A percentile compares a stretch with the other conserved stretches of the same genome.
These are phyloP conservation scores for Tiliqua scincoides DNA, from an alignment of 2,113 vertebrate species.

Conservation along the genomic window DNA sequence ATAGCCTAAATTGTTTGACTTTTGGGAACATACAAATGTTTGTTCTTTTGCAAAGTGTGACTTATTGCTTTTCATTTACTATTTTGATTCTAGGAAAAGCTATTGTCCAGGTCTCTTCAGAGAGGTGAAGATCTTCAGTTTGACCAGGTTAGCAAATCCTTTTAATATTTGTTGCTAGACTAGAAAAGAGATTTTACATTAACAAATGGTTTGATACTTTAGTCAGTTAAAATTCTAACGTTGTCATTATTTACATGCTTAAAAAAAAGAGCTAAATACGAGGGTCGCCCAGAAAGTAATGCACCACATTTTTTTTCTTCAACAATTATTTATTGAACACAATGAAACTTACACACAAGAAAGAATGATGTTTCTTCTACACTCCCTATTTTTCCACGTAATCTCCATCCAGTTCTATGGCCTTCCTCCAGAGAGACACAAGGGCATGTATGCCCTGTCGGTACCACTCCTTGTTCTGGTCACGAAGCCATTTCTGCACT, in stretches of 20 bases:
- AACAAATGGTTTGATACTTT: not conserved
- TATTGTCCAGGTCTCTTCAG: slow-evolving; percentile 95
- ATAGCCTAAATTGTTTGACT: not conserved
- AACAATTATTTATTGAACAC: no score
- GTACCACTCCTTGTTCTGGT: no score
- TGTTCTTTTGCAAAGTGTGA: not conserved
- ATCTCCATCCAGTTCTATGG: no score
- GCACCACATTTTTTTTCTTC: no score
- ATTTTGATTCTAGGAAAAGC: slow-evolving; percentile 86
- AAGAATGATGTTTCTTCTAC: no score
- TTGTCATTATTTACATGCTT: not conserved
- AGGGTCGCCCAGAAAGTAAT: no score
- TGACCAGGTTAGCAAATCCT: slow-evolving; percentile 90
- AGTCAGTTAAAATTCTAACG: not conserved
- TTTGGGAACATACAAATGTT: not conserved
- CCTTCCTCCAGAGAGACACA: no score
- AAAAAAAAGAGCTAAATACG: not conserved
- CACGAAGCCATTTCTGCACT: no score
- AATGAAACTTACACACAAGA: no score
- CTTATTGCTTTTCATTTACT: not conserved
- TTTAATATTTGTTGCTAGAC: not conserved
- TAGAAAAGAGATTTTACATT: not conserved
- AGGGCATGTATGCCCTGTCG: no score
- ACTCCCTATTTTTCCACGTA: no score
- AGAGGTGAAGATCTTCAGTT: slow-evolving; percentile 99